phyloP scores from a whole-genome alignment of 2,113 vertebrate species.

The Bolborhynchus lineola region DNA sequence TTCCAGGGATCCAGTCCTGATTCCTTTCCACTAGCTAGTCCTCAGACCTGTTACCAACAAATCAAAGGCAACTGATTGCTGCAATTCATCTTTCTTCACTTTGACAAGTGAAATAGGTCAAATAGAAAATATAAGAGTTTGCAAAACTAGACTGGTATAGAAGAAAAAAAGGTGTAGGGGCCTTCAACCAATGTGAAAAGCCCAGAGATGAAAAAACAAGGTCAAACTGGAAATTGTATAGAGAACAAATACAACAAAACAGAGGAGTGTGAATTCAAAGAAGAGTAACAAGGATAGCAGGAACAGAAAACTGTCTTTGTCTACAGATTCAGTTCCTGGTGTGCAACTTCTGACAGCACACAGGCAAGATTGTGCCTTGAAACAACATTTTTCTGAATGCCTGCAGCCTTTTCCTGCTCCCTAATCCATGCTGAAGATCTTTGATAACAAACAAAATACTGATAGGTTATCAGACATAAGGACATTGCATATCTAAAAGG shows the following conservation, averaged over 20 bases:
- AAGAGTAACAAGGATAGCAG: neutral
- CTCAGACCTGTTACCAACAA: neutral
- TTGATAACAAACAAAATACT: neutral
- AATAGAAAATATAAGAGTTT: neutral
- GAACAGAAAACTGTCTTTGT: neutral
- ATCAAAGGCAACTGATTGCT: neutral
- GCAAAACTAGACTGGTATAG: neutral
- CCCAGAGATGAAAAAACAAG: neutral
- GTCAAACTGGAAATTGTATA: neutral
- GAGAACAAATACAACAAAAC: neutral
- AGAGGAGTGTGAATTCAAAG: neutral
- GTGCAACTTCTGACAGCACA: neutral
- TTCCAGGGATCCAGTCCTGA: neutral
- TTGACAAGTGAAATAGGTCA: neutral
- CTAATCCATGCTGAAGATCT: neutral
- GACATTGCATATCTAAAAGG: accelerated
- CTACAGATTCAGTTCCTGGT: neutral
- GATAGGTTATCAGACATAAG: neutral
- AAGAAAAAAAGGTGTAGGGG: neutral
- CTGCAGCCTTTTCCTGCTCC: neutral
- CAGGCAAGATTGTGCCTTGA: neutral
- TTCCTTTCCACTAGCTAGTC: neutral
- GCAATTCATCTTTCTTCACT: neutral
- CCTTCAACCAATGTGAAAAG: neutral
- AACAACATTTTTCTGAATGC: neutral